Evolutionary conservation across 2,888 invertebrate species (phyloP).

Genomic region (Molorchus minor): DNA sequence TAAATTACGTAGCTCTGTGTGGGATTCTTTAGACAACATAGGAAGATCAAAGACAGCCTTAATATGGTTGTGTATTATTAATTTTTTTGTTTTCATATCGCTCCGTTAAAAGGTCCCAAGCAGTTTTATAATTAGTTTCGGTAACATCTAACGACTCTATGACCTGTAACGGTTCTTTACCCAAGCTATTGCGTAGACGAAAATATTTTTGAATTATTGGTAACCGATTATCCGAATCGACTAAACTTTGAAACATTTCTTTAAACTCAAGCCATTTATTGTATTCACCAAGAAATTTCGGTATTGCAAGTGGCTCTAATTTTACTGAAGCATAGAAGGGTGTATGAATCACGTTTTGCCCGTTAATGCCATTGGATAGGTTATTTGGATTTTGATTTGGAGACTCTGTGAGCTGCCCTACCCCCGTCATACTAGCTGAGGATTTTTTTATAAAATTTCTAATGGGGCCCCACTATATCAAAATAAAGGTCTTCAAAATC

Average conservation of each 20-base stretch:
- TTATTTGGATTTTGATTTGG: not conserved
- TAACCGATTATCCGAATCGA: not conserved
- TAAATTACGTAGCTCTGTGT: conserved; percentile 6
- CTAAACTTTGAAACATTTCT: not conserved
- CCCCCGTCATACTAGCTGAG: not conserved
- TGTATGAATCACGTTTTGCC: too few species aligned
- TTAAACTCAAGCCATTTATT: not conserved
- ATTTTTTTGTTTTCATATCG: conserved; percentile 7
- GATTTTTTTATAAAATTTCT: not conserved
- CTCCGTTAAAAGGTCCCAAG: conserved; percentile 10
- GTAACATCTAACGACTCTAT: conserved; percentile 5
- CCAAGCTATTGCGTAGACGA: too few species aligned
- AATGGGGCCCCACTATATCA: not conserved
- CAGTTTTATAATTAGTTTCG: conserved; percentile 10
- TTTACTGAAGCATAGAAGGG: too few species aligned
- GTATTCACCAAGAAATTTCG: not conserved
- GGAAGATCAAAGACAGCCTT: conserved; percentile 21
- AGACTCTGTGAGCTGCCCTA: not conserved
- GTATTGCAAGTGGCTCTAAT: too few species aligned
- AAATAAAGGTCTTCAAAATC: not conserved
- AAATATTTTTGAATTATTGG: not conserved
- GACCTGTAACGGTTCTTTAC: not conserved
- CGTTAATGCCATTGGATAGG: not conserved
- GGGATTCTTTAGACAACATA: conserved; percentile 4
- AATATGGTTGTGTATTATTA: conserved; percentile 12